Conservation (phyloP, 2,888 invertebrate genomes). For the Idaea dimidiata region DNA sequence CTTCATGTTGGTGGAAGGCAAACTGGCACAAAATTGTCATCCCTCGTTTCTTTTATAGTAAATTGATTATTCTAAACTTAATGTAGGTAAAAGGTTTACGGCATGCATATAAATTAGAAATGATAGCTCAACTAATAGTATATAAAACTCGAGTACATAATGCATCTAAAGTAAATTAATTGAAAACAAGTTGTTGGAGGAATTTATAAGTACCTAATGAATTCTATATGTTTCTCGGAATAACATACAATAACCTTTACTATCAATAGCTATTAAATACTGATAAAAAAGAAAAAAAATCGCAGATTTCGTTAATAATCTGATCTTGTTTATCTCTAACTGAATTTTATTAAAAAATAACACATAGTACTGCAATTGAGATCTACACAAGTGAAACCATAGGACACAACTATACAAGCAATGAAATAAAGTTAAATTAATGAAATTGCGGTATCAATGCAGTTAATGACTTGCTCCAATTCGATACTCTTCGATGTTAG, state of each 20-base stretch:
- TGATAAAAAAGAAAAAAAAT: too few relatives aligned
- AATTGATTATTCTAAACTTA: background rate
- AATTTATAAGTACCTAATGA: too few relatives aligned
- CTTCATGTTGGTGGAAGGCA: background rate
- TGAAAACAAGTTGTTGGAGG: too few relatives aligned
- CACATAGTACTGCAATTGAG: background rate
- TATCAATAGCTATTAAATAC: too few relatives aligned
- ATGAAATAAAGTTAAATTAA: background rate
- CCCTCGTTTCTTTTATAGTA: background rate
- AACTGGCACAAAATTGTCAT: background rate
- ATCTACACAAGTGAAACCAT: background rate
- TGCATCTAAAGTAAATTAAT: background rate
- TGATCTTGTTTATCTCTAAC: background rate
- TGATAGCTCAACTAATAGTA: constrained; percentile 3
- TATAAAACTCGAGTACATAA: background rate
- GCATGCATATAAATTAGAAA: constrained; percentile 4
- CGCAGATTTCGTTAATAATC: too few relatives aligned
- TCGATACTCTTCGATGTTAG: background rate
- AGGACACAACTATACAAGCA: background rate
- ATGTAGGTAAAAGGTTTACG: background rate
- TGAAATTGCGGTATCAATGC: background rate
- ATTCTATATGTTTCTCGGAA: too few relatives aligned
- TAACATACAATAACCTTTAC: too few relatives aligned
- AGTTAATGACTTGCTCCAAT: background rate
- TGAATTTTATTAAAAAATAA: background rate